Evolutionary conservation across 2,888 invertebrate species (phyloP), one percentile per base, ranked within the genome.

Genomic region (Melolontha melolontha): DNA sequence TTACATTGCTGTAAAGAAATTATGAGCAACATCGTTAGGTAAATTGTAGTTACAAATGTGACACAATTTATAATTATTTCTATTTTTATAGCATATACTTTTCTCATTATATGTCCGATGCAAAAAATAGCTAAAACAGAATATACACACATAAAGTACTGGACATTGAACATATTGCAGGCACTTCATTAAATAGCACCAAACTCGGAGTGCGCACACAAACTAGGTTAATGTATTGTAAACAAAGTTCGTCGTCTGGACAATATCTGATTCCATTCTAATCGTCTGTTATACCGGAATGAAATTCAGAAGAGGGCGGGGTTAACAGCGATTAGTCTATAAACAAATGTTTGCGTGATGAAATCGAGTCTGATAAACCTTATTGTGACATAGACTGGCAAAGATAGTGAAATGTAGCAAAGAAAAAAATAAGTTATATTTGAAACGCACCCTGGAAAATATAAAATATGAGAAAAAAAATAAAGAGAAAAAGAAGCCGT

Each of bases 191-290:
- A 49, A 62, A 62, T 62, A 29, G 34, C 47, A 62, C 59, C 47
- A 47, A 62, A 62, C 59, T 47, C 59, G 59, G 59, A 62, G 59
- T 62, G 59, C 59, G 47, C 59, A 16, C 34, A 34, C 59, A 47
- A 62, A 62, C 47, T 62, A 47, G 59, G 59, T 62, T 62, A 62
- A 62, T 47, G 59, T 47, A 62, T 62, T 62, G 59, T 62, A 62
- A 62, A 62, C 59, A 62, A 62, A 62, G 59, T 62, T 62, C 34
- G 47, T 47, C 59, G 59, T 62, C 59, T 62, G 59, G 59, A 62
- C 59, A 62, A 62, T 62, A 62, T 62, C 59, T 62, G 59, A 62
- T 62, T 62, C 59, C 59, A 62, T 62, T 62, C 59, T 62, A 62
- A 62, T 62, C 59, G 59, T 62, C 47, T 62, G 59, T 62, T 62